Evolutionary conservation across 2,888 invertebrate species (phyloP), one percentile per base, ranked within the genome.

Genomic region (Acleris cristana): DNA sequence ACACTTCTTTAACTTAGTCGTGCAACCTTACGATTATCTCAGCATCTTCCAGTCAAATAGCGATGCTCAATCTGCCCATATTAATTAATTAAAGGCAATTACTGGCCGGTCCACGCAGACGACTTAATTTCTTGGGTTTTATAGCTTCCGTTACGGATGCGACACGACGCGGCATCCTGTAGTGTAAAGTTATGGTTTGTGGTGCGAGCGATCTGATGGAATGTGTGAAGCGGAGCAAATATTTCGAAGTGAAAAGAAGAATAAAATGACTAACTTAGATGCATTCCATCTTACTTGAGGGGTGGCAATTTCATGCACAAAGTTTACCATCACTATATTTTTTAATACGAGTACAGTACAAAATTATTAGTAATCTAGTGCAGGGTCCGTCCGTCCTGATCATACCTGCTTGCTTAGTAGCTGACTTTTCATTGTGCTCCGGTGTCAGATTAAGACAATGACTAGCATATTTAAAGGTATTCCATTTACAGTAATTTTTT

Each of bases 41-140:
- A 7, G 61, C 56, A 48, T 67, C 67, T 48, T 63, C 62, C 62
- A 73, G 64, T 70, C 72, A 69, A 54, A 64, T 64, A 63, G 69
- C 66, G 65, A 66, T 71, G 23, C 64, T 23, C 59, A 63, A 67
- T 67, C 67, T 67, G 71, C 72, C 75, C 74, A 74, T 79, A 78
- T 79, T 81, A 81, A 81, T 80, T 79, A 79, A 76, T 57, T 63
- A 48, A 45, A 51, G 64, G 59, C 66, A 67, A 69, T 69, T 66
- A 66, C 69, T 44, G 23, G 52, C 49, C 59, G 57, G 65, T 45
- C 30, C 62, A 65, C 70, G 72, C 70, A 67, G 78, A 82, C 77
- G 75, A 77, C 78, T 82, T 80, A 78, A 83, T 82, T 77, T 74
- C 45, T 61, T 53, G 52, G 64, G 67, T 72, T 77, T 80, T 80